These are phyloP conservation scores for Myopa testacea DNA, from an alignment of 2,888 invertebrate species.

Conservation along the genomic window DNA sequence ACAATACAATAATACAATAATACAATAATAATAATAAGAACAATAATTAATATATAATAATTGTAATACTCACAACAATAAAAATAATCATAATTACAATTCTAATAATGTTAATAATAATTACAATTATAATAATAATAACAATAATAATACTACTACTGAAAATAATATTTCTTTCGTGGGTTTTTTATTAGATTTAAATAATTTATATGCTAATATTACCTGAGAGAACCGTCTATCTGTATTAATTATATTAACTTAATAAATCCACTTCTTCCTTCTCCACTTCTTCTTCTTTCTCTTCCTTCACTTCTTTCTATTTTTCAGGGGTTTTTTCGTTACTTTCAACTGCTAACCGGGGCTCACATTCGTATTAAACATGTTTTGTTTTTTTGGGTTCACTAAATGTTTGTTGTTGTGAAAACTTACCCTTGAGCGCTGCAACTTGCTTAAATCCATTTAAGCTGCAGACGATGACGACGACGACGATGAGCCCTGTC, in stretches of 20 bases:
- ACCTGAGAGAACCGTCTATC: background rate
- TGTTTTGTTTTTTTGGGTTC: background rate
- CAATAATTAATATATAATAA: too few species aligned
- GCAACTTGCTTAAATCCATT: constrained; percentile 64
- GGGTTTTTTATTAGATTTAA: too few species aligned
- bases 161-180: too few species aligned
- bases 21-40: too few species aligned
- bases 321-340: background rate
- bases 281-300: background rate
- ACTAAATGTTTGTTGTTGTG: constrained; percentile 10
- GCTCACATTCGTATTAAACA: background rate
- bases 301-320: background rate
- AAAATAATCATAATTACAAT: too few species aligned
- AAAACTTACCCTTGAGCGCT: constrained; percentile 65
- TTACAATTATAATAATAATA: too few species aligned
- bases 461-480: constrained; percentile 56
- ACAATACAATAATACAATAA: too few species aligned
- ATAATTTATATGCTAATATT: constrained; percentile 10
- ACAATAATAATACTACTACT: too few species aligned
- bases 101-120: too few species aligned
- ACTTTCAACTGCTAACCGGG: background rate
- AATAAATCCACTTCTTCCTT: constrained; percentile 17
- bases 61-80: too few species aligned
- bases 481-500: constrained; percentile 38
- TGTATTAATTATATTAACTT: constrained; percentile 9